Evolutionary conservation across 2,797 vertebrate genomes (phyloP).

Genomic region (Cyprinella venusta): DNA sequence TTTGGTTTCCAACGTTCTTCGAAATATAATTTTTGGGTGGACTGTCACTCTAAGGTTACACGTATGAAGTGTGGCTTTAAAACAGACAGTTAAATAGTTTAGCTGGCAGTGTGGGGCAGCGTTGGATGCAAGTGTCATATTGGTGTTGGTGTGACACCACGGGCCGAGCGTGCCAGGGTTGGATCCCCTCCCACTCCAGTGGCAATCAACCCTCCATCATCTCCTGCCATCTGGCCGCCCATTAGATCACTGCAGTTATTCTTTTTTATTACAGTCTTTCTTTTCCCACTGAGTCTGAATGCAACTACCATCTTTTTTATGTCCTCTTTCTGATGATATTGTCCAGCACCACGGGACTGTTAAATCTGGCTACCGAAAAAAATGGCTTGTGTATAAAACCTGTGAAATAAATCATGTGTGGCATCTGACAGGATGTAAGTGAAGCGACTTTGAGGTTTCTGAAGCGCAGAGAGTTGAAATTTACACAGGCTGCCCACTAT

Average conservation of each 20-base stretch:
- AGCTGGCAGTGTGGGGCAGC: background rate
- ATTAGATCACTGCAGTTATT: constrained; percentile 41
- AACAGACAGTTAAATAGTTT: background rate
- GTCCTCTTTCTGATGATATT: constrained; percentile 23
- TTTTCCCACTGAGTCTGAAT: constrained; percentile 27
- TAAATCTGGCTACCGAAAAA: constrained; percentile 1
- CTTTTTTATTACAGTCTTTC: constrained; percentile 33
- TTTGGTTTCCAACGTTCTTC: background rate
- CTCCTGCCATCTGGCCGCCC: constrained; percentile 48
- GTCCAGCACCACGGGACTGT: background rate
- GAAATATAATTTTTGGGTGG: background rate
- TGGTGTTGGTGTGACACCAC: constrained; percentile 30
- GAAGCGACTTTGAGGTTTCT: background rate
- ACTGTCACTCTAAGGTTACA: background rate
- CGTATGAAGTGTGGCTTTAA: background rate
- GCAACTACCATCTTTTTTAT: constrained; percentile 22
- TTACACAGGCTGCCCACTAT: background rate
- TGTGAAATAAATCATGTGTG: background rate
- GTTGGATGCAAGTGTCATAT: constrained; percentile 16
- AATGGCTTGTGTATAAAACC: constrained; percentile 4
- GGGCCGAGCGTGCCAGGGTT: background rate
- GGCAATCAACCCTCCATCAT: constrained; percentile 40
- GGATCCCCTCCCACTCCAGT: constrained; percentile 32
- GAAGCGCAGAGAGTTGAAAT: background rate
- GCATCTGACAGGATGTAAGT: constrained; percentile 16